Base-by-base conservation (phyloP, 2,113 vertebrate species). In the Archocentrus centrarchus region DNA sequence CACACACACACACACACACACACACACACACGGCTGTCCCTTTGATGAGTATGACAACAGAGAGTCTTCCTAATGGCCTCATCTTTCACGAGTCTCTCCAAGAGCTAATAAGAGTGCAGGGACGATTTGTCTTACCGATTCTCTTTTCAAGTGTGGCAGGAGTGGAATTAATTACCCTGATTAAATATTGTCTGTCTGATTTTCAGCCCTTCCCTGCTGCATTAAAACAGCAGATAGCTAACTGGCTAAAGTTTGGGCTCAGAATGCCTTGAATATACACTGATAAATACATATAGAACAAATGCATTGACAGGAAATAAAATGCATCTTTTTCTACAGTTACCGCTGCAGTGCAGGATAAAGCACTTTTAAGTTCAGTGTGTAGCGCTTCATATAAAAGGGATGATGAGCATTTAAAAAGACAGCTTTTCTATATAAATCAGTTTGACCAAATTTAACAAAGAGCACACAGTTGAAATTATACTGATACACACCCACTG, bases 121-220 rank as follows among this genome's bases (percentile, higher is more conserved):
- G 89, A 89, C 73, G 86, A 94, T 94, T 95, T 94, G 91, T 95
- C 94, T 94, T 87, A 94, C 91, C 91, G 91, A 94, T 95, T 92
- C 92, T 92, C 91, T 90, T 93, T 94, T 93, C 91, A 86, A 93
- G 92, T 83, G 91, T 89, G 84, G 89, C 83, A 62, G 93, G 89
- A 92, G 81, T 64, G 86, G 87, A 95, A 95, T 96, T 94, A 95
- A 95, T 95, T 94, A 94, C 84, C 70, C 89, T 95, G 95, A 95
- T 96, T 95, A 95, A 95, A 95, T 93, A 93, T 94, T 92, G 92
- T 95, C 91, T 80, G 88, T 90, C 89, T 90, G 89, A 70, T 80
- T 83, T 85, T 73, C 50, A 55, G 27, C 17, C 30, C 2, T 32
- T 73, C 47, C 47, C 17, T 27, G 32, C 7, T 73, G 47, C 47